Percentiles rank a stretch among this genome's conserved stretches.
phyloP scores from a whole-genome alignment of 1,140 invertebrate genomes.

The Brachystomella parvula region DNA sequence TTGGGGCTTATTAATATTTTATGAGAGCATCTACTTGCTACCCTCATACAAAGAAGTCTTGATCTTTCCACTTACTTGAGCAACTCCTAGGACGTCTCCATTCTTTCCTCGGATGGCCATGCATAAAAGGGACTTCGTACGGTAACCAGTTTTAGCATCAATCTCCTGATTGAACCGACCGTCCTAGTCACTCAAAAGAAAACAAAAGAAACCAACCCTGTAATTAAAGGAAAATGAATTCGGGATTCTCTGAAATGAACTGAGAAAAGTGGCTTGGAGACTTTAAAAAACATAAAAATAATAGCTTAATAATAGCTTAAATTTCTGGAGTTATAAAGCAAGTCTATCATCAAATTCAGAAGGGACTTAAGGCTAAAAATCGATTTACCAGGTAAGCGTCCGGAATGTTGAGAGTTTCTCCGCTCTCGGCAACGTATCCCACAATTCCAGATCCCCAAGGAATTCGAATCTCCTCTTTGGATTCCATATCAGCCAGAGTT shows the following conservation, averaged over 20 bases:
- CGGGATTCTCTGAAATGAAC: no score
- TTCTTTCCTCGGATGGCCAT: conserved; percentile 93
- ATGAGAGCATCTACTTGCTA: neutral
- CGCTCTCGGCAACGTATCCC: conserved; percentile 85
- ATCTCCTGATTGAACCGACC: conserved; percentile 86
- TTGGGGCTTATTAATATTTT: conserved; percentile 4
- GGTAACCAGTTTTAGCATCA: conserved; percentile 84
- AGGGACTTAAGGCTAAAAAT: no score
- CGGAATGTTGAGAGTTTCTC: conserved; percentile 85
- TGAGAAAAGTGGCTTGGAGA: no score
- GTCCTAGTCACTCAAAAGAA: conserved; percentile 55
- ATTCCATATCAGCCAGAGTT: conserved; percentile 81
- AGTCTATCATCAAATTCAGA: no score
- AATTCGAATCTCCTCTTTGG: conserved; percentile 83
- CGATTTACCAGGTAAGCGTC: conserved; percentile 80
- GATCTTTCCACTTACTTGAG: conserved; percentile 55
- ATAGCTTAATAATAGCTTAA: no score
- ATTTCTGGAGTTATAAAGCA: no score
- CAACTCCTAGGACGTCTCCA: conserved; percentile 91
- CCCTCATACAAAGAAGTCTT: neutral
- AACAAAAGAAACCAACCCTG: conserved; percentile 32
- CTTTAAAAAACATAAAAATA: no score
- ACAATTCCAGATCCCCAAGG: conserved; percentile 79
- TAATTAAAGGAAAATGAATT: no score
- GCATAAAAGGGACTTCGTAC: conserved; percentile 81